phyloP scores from a whole-genome alignment of 2,888 invertebrate genomes.

The Fabriciana adippe region DNA sequence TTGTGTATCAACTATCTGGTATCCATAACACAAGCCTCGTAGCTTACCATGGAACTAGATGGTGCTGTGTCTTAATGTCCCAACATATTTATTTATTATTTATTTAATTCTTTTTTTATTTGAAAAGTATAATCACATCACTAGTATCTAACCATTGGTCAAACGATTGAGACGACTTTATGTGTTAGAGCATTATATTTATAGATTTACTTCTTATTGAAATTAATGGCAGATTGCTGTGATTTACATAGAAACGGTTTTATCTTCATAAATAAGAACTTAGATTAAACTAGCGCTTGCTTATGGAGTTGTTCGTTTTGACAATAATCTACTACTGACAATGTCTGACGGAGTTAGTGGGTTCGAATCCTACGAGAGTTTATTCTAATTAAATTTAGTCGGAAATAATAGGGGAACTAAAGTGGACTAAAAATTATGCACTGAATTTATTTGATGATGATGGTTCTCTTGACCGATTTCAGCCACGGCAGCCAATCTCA shows the following conservation, averaged over 20 bases:
- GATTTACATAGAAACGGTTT: constrained; percentile 32
- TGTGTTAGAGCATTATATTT: constrained; percentile 33
- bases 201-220: constrained; percentile 35
- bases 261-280: constrained; percentile 35
- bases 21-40: too few species aligned
- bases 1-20: too few species aligned
- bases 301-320: background rate
- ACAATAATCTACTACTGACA: background rate
- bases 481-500: too few species aligned
- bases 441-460: too few species aligned
- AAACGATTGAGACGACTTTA: constrained; percentile 34
- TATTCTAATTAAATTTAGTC: too few species aligned
- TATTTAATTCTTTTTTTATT: background rate
- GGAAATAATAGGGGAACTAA: too few species aligned
- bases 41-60: too few species aligned
- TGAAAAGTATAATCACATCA: constrained; percentile 13
- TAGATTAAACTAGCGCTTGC: constrained; percentile 5
- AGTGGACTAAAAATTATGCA: too few species aligned
- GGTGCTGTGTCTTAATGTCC: too few species aligned
- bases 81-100: too few species aligned
- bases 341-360: background rate
- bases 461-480: too few species aligned
- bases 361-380: background rate
- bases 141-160: constrained; percentile 23
- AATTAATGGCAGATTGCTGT: constrained; percentile 36